A percentile compares a stretch with the other conserved stretches of the same genome.
Evolutionary conservation across 2,113 vertebrate genomes (phyloP).

Genomic region (Passer domesticus): DNA sequence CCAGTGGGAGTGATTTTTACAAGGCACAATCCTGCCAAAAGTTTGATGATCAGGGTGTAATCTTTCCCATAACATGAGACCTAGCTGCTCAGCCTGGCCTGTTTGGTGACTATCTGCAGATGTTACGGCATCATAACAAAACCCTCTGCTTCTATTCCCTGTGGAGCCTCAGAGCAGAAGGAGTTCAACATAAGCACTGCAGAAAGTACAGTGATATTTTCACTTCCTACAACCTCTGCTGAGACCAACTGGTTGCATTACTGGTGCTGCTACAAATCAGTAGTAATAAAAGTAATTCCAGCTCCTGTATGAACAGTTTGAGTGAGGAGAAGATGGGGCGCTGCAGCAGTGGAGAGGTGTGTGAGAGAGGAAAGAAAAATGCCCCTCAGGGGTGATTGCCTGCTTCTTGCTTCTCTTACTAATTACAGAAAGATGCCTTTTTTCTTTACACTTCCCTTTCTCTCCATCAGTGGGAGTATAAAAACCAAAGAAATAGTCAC

Average conservation of each 20-base stretch:
- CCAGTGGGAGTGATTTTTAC: constrained; percentile 33
- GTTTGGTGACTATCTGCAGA: constrained; percentile 14
- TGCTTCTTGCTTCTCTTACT: background rate
- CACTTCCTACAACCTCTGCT: background rate
- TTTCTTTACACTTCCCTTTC: background rate
- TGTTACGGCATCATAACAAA: constrained; percentile 40
- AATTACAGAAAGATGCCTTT: background rate
- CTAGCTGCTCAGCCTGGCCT: background rate
- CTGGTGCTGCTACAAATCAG: background rate
- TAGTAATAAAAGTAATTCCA: background rate
- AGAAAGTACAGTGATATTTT: background rate
- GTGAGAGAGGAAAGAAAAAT: background rate
- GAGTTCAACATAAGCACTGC: background rate
- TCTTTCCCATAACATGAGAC: constrained; percentile 24
- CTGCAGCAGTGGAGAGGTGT: background rate
- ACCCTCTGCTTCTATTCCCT: background rate
- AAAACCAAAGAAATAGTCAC: background rate
- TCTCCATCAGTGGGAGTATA: background rate
- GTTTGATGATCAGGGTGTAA: constrained; percentile 20
- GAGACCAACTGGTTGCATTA: background rate
- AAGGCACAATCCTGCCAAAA: constrained; percentile 24
- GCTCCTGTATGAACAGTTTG: background rate
- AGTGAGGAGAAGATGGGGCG: background rate
- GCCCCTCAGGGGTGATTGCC: background rate
- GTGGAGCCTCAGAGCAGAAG: background rate